Evolutionary conservation across 2,888 invertebrate species (phyloP), one percentile per base, ranked within the genome.

Genomic region (Eristalis pertinax): DNA sequence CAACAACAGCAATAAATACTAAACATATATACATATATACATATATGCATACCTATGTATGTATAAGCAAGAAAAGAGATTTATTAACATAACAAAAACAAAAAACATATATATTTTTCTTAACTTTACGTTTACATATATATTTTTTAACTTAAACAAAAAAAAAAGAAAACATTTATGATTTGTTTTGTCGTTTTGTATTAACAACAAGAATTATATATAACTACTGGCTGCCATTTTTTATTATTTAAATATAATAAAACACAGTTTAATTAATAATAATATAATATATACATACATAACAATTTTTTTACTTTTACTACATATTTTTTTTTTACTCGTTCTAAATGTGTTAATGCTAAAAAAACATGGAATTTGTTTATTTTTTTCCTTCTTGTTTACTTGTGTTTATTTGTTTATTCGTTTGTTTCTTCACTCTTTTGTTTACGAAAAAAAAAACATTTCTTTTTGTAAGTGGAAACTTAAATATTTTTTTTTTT

Each of bases 151-250:
- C 80, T 68, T 82, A 81, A 67, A 50, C 8, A 50, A 50, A 43
- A n/a, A 69, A 81, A 67, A 50, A 43, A 50, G 19, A n/a, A n/a
- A 64, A 62, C 50, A 32, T 79, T 72, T 79, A 73, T 74, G 50
- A 74, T 81, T 68, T 64, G 63, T 81, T 81, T 68, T 64, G 63
- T 81, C 50, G 50, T 80, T 69, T 75, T 81, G 81, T 81, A 81
- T 81, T 81, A 81, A 75, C 81, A 80, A 74, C 78, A 79, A 73
- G 43, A 76, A 80, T 76, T 84, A 65, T 73, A 75, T 58, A 83
- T 73, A 86, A 78, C 43, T 70, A 73, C 70, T 78, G 75, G 74
- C 86, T 87, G 86, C 86, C 86, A 83, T 83, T 78, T 70, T 64
- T 70, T 70, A 75, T 75, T 75, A 74, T 41, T 86, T 79, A 70